Evolutionary conservation across 2,113 vertebrate genomes (phyloP).

Genomic region (Clarias gariepinus): DNA sequence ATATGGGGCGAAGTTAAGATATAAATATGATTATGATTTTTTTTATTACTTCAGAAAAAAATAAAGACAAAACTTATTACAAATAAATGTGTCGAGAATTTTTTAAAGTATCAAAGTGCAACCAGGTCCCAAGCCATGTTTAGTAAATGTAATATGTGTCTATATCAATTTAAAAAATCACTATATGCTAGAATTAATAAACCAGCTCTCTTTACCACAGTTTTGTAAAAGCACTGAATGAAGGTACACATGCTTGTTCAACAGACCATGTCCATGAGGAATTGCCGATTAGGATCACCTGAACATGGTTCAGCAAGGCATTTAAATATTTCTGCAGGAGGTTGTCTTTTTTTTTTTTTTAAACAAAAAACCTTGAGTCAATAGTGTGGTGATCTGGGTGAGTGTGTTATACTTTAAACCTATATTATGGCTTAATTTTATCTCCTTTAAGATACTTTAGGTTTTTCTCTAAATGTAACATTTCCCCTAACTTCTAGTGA

Average conservation of each 20-base stretch:
- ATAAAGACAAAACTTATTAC: not conserved
- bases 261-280: not conserved
- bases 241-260: not conserved
- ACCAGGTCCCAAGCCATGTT: too few species aligned
- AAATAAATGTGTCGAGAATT: not conserved
- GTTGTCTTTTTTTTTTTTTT: too few species aligned
- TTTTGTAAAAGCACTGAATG: not conserved
- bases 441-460: not conserved
- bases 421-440: not conserved
- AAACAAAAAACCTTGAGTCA: not conserved
- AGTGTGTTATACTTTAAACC: not conserved
- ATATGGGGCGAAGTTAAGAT: not conserved
- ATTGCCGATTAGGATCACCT: slow-evolving; percentile 37
- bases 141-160: too few species aligned
- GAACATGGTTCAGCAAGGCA: not conserved
- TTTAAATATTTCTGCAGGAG: slow-evolving; percentile 27
- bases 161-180: not conserved
- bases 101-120: not conserved
- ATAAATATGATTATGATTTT: not conserved
- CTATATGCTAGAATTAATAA: not conserved
- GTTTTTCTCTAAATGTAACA: not conserved
- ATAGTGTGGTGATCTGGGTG: not conserved
- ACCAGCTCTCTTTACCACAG: not conserved
- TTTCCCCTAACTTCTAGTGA: not conserved
- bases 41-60: not conserved